A percentile compares a stretch with the other conserved stretches of the same genome.
Conservation (phyloP, 2,113 vertebrate species). For the Tautogolabrus adspersus region DNA sequence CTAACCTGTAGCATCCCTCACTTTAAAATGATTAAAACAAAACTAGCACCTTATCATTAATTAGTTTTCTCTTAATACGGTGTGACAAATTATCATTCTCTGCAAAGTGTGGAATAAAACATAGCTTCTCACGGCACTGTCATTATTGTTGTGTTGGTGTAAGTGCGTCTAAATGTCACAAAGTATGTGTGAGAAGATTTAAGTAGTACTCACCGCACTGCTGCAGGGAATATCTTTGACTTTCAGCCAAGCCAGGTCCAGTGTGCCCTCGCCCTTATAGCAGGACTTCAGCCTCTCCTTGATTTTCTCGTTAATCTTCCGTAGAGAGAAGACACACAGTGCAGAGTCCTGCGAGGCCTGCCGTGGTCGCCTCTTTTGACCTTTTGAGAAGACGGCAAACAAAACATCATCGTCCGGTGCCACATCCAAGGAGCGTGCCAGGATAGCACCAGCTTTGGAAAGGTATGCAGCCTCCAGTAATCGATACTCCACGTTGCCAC, state of each 20-base stretch:
- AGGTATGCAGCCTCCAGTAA: slow-evolving; percentile 95
- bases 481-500: slow-evolving; percentile 92
- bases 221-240: slow-evolving; percentile 98
- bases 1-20: slow-evolving; percentile 22
- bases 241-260: slow-evolving; percentile 99
- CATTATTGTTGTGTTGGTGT: neutral
- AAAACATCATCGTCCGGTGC: slow-evolving; percentile 92
- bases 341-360: slow-evolving; percentile 95
- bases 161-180: neutral
- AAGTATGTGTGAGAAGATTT: neutral
- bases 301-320: slow-evolving; percentile 95
- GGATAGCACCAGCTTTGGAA: slow-evolving; percentile 92
- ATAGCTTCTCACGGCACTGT: neutral
- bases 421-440: slow-evolving; percentile 90
- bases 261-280: slow-evolving; percentile 96
- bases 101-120: slow-evolving; percentile 5
- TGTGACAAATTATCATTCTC: slow-evolving; percentile 4
- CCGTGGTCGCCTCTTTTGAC: slow-evolving; percentile 93
- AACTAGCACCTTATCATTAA: neutral
- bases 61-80: slow-evolving; percentile 12
- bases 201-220: slow-evolving; percentile 91
- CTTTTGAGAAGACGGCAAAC: slow-evolving; percentile 96
- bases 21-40: slow-evolving; percentile 6
- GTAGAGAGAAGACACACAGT: slow-evolving; percentile 95
- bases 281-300: slow-evolving; percentile 97